phyloP scores from a whole-genome alignment of 2,797 vertebrate genomes.

The Paedocypris micromegethes region DNA sequence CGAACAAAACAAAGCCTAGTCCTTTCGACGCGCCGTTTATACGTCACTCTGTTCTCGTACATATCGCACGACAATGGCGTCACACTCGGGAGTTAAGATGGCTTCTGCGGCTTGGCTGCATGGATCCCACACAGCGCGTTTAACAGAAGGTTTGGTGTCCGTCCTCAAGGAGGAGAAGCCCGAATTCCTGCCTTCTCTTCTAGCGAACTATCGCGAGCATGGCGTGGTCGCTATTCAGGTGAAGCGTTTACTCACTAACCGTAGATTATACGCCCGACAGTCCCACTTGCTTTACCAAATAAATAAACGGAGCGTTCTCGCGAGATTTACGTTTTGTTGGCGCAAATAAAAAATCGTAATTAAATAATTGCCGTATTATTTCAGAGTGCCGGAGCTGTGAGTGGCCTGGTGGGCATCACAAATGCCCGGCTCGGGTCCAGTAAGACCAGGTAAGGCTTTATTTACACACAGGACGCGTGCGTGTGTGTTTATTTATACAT shows the following conservation, averaged over 20 bases:
- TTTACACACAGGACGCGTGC: background rate
- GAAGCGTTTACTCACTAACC: too few species aligned
- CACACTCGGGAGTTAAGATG: slow-evolving; percentile 59
- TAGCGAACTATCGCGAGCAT: slow-evolving; percentile 62
- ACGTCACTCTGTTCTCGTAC: slow-evolving; percentile 1
- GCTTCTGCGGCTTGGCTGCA: slow-evolving; percentile 70
- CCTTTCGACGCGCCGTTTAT: slow-evolving; percentile 3
- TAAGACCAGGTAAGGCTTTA: slow-evolving; percentile 76
- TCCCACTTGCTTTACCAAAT: too few species aligned
- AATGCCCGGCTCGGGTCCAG: slow-evolving; percentile 73
- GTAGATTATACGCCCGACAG: too few species aligned
- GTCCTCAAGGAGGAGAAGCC: slow-evolving; percentile 68
- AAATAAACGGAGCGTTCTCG: too few species aligned
- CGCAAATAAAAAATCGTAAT: background rate
- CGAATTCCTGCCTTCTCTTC: slow-evolving; percentile 53
- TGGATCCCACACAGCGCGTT: slow-evolving; percentile 60
- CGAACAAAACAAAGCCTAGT: too few species aligned
- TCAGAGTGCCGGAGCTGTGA: slow-evolving; percentile 68
- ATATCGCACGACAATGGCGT: slow-evolving; percentile 51
- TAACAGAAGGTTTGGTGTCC: slow-evolving; percentile 70
- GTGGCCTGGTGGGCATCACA: slow-evolving; percentile 74
- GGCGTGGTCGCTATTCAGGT: slow-evolving; percentile 69
- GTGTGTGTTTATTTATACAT: background rate
- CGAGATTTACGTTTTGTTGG: background rate
- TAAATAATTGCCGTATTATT: background rate